Percentiles rank a stretch among this genome's conserved stretches.
Evolutionary conservation across 2,113 vertebrate species (phyloP).

Genomic region (Theropithecus gelada): DNA sequence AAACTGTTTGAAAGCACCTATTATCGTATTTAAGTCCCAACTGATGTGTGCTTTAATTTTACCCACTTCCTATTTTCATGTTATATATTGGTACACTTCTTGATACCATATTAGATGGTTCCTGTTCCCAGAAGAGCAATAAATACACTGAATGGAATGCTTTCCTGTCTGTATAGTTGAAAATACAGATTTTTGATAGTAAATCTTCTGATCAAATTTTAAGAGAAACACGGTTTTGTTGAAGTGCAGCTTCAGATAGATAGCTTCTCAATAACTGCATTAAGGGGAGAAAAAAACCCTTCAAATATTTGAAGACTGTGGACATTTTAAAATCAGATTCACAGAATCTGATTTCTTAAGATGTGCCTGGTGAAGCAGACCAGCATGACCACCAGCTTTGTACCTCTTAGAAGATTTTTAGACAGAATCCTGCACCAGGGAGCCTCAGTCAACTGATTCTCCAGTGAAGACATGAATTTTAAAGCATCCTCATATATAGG

Average conservation of each 20-base stretch:
- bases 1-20: neutral
- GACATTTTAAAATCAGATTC: slow-evolving; percentile 16
- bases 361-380: neutral
- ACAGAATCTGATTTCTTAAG: slow-evolving; percentile 38
- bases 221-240: slow-evolving; percentile 29
- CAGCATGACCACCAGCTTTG: neutral
- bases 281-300: neutral
- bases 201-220: slow-evolving; percentile 30
- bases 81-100: neutral
- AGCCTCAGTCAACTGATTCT: neutral
- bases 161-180: neutral
- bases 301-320: neutral
- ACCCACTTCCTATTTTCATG: neutral
- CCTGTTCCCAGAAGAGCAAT: slow-evolving; percentile 1
- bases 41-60: neutral
- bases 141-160: neutral
- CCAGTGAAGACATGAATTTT: neutral
- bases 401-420: slow-evolving; percentile 33
- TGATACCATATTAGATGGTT: slow-evolving; percentile 11
- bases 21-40: neutral
- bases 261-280: slow-evolving; percentile 15
- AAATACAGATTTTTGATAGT: slow-evolving; percentile 13
- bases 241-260: neutral
- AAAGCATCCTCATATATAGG: neutral
- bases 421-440: neutral